Conservation (phyloP, 2,797 vertebrate species). For the Lithobates sylvaticus region DNA sequence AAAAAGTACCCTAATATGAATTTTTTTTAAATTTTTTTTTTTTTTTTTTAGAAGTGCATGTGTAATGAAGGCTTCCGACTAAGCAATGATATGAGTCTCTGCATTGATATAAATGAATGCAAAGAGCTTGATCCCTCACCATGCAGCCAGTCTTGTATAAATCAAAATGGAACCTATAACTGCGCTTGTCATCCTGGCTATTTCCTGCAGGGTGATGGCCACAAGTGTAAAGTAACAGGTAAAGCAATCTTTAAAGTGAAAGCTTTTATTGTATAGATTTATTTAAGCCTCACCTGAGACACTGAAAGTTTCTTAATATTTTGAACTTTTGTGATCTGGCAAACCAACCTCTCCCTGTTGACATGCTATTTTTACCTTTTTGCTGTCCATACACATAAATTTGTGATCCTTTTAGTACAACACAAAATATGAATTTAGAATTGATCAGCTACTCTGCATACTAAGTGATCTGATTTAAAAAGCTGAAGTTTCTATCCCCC, state of each 20-base stretch:
- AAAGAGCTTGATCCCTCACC: not conserved
- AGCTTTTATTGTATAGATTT: not conserved
- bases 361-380: too few relatives aligned
- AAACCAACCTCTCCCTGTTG: too few relatives aligned
- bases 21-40: too few relatives aligned
- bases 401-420: too few relatives aligned
- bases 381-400: too few relatives aligned
- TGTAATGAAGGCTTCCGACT: constrained; percentile 79
- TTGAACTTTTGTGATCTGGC: too few relatives aligned
- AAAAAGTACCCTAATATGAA: too few relatives aligned
- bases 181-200: constrained; percentile 85
- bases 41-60: constrained; percentile 77
- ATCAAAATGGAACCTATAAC: constrained; percentile 80
- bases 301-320: too few relatives aligned
- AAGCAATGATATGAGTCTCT: constrained; percentile 69
- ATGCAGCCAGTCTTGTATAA: constrained; percentile 88
- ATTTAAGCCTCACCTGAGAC: not conserved
- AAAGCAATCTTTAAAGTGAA: constrained; percentile 36
- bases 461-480: too few relatives aligned
- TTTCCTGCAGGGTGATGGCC: constrained; percentile 81
- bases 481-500: too few relatives aligned
- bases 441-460: too few relatives aligned
- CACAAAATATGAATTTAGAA: too few relatives aligned
- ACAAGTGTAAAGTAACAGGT: constrained; percentile 86
- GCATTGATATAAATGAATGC: constrained; percentile 87